Percentiles rank a stretch among this genome's conserved stretches.
Conservation (phyloP, 2,113 vertebrate genomes). For the human (Homo sapiens) region GRCh38 chr12:88730501-88731000, state of each 20-base stretch:
- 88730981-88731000: background rate
- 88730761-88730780: background rate
- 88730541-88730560: background rate
- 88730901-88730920: background rate
- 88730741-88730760: background rate
- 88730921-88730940: background rate
- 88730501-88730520: background rate
- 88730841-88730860: background rate
- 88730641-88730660: background rate
- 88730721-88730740: background rate
- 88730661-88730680: background rate
- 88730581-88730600: background rate
- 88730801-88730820: background rate
- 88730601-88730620: background rate
- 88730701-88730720: background rate
- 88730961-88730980: background rate
- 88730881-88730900: background rate
- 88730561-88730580: background rate
- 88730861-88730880: background rate
- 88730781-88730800: background rate
- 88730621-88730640: background rate
- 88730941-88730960: background rate
- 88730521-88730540: background rate
- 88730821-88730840: background rate
- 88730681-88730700: background rate